Base-by-base conservation (phyloP, 2,888 invertebrate species). In the Taenaris catops region DNA sequence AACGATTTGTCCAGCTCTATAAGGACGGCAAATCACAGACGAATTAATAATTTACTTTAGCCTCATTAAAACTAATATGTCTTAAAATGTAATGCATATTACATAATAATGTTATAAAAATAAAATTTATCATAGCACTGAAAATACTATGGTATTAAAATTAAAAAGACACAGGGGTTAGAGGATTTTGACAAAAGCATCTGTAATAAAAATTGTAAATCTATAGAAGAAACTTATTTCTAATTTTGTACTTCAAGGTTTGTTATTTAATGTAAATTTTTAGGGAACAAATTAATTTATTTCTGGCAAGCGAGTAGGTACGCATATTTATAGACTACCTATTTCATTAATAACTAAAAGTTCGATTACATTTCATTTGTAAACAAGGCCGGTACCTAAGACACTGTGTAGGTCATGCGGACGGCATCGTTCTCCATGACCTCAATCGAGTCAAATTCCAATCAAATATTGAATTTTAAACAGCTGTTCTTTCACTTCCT, bases 381-480 rank as follows among this genome's bases (percentile, higher is more conserved):
- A 69, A 75, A 75, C 74, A 74, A 74, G 80, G 75, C 67, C 72
- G 62, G 57, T 49, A 63, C 62, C 62, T 58, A 58, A 55, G 65
- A 61, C 56, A 55, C 52, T 69, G 66, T 76, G 60, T 80, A 67
- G 83, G 81, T 75, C 84, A 73, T 66, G 63, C 68, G 63, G 61
- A 50, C 58, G 65, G 50, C 69, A 41, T 39, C 34, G 57, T 57
- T 61, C 56, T 51, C 57, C 40, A 49, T 66, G 81, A 72, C 84
- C 84, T 81, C 81, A 69, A 76, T 81, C 60, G 57, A 67, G 59
- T 63, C 60, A 61, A 57, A 80, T 78, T 80, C 78, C 75, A 71
- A 66, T 63, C 65, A 53, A 57, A 64, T 58, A 54, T 38, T 41
- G 55, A 53, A 58, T 66, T 60, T 58, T 52, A 50, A 59, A 61